Evolutionary conservation across 2,888 invertebrate genomes (phyloP), one percentile per base, ranked within the genome.

Genomic region (Bellardia pandia): DNA sequence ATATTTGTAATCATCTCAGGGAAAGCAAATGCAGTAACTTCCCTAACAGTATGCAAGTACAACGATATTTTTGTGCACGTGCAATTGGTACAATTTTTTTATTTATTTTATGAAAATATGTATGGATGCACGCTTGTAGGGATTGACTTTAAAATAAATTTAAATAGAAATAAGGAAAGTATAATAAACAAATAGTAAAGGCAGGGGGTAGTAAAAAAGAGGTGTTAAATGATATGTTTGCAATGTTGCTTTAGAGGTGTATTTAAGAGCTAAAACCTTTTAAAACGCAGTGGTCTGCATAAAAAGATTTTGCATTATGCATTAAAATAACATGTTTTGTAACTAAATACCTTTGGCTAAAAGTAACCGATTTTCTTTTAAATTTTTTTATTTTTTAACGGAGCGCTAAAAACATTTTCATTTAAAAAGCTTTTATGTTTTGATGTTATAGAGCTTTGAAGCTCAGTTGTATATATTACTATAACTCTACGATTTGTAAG

Each of bases 71-170:
- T 72, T 58, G 16, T 72, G 16, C 9, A 56, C 45, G 45, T 45
- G 7, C 9, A 40, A 11, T 45, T 45, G 11, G 45, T 45, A 45
- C 23, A 56, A 23, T 56, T 56, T 56, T 5, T 56, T 72, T 72
- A 58, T 72, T 56, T 72, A 58, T 72, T 58, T 72, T 60, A 37
- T 60, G 14, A 60, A 60, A 33, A 60, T 11, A 45, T 23, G 1
- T 11, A 58, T 5, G 5, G 14, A 60, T 33, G 33, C 30, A 11
- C 14, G 14, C 13, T 5, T 2, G 45, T 60, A 60, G 60, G 30
- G 33, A 13, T 56, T 60, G 14, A 30, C 33, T 37, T 23, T 60
- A 60, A 14, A 60, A 33, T 60, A 60, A 60, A 33, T 14, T 33
- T 6, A 60, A 60, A 60, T 60, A 33, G 13, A 33, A 60, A 60